Conservation (phyloP, 2,113 vertebrate species). For the Notechis scutatus region DNA sequence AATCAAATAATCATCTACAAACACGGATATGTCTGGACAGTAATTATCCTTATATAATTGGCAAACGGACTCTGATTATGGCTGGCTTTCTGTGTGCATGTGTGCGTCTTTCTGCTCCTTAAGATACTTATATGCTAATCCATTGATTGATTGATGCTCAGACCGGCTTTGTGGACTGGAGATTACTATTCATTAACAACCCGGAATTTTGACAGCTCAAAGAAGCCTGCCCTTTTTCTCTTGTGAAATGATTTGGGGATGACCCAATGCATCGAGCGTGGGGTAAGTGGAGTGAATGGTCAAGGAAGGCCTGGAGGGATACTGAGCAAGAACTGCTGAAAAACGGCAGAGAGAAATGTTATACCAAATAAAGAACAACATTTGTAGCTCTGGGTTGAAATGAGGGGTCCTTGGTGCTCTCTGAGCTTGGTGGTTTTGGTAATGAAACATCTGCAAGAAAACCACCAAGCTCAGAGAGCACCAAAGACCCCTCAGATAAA, state of each 20-base stretch:
- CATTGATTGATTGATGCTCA: constrained; percentile 39
- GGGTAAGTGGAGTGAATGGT: neutral
- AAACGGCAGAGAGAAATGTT: neutral
- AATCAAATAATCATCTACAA: constrained; percentile 65
- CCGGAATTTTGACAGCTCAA: constrained; percentile 43
- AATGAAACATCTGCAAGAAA: neutral
- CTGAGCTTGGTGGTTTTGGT: neutral
- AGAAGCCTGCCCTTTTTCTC: constrained; percentile 19
- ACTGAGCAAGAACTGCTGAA: neutral
- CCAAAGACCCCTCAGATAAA: neutral
- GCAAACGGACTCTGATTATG: constrained; percentile 58
- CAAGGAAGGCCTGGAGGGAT: constrained; percentile 18
- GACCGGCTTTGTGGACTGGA: constrained; percentile 38
- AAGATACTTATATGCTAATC: constrained; percentile 41
- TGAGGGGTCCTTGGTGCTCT: neutral
- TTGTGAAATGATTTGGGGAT: constrained; percentile 30
- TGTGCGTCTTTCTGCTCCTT: constrained; percentile 44
- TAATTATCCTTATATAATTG: constrained; percentile 64
- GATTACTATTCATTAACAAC: constrained; percentile 46
- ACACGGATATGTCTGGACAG: constrained; percentile 30
- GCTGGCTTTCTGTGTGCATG: constrained; percentile 1
- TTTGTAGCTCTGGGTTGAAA: neutral
- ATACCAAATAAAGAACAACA: neutral
- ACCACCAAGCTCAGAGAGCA: neutral
- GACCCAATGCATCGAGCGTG: neutral